These are phyloP conservation scores for Siderastrea siderea DNA, from an alignment of 92 coral and sea anemone genomes.

Conservation along the genomic window DNA sequence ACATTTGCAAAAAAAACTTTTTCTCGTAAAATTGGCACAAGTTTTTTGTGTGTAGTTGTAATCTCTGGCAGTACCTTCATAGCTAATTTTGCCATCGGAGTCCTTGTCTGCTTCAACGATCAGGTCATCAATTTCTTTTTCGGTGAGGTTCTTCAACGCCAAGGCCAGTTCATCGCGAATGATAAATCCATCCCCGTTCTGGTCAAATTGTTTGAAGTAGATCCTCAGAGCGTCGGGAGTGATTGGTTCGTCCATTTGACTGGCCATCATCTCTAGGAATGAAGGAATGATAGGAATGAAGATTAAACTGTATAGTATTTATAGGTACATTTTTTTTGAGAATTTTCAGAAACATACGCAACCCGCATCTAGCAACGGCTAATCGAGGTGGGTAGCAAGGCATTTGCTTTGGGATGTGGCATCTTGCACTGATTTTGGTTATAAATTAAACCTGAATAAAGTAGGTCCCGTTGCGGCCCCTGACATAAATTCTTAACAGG, in stretches of 20 bases:
- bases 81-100: constrained; percentile 82
- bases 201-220: constrained; percentile 78
- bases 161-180: constrained; percentile 77
- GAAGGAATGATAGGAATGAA: neutral
- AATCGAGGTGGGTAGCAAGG: too few relatives aligned
- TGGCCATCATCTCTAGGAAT: constrained; percentile 79
- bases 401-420: too few relatives aligned
- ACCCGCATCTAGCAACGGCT: too few relatives aligned
- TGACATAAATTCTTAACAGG: too few relatives aligned
- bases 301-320: neutral
- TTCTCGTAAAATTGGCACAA: too few relatives aligned
- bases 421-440: too few relatives aligned
- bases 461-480: too few relatives aligned
- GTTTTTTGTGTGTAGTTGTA: neutral
- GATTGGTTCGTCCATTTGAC: constrained; percentile 72
- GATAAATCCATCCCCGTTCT: constrained; percentile 80
- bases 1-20: too few relatives aligned
- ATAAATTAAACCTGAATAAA: too few relatives aligned
- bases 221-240: constrained; percentile 55
- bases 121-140: constrained; percentile 78
- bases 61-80: constrained; percentile 56
- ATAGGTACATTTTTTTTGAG: too few relatives aligned
- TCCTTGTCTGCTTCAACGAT: constrained; percentile 76
- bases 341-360: too few relatives aligned
- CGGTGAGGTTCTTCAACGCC: constrained; percentile 58